Evolutionary conservation across 2,888 invertebrate genomes (phyloP), one percentile per base, ranked within the genome.

Genomic region (Meandrusa payeni): DNA sequence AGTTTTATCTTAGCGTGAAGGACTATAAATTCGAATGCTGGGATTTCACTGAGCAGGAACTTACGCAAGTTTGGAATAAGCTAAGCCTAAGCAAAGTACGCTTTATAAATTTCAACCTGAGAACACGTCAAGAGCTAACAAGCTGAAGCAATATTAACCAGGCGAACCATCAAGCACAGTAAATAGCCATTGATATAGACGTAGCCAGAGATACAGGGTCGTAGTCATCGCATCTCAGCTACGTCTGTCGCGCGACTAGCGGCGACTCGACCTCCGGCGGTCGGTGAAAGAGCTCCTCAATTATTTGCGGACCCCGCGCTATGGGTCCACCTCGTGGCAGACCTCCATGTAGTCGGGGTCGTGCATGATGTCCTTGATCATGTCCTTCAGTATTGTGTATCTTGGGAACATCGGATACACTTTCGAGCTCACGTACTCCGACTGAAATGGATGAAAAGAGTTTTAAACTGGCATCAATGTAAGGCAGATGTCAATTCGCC

Each of bases 271-370:
- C 81, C 83, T 64, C 48, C 70, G 64, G 47, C 83, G 85, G 78
- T 81, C 83, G 63, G 76, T 76, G 76, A 85, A 77, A 47, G 86
- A 83, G 77, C 65, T 61, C 72, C 85, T 81, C 81, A 74, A 79
- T 71, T 86, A 88, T 72, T 87, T 87, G 86, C 85, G 87, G 77
- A 87, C 89, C 78, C 89, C 90, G 72, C 89, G 90, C 90, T 91
- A 91, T 80, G 90, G 91, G 74, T 94, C 95, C 74, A 95, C 85
- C 81, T 97, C 97, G 76, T 97, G 97, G 83, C 96, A 96, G 51
- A 97, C 96, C 85, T 97, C 97, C 94, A 97, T 96, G 89, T 97
- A 97, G 81, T 96, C 96, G n/a, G 97, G 97, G 82, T 97, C 94
- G 66, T 96, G 93, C 93, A 97, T 94, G 62, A 97, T 96, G 68